Percentiles rank a stretch among this genome's conserved stretches.
Evolutionary conservation across 2,888 invertebrate genomes (phyloP).

Genomic region (Drosophila longiperda): DNA sequence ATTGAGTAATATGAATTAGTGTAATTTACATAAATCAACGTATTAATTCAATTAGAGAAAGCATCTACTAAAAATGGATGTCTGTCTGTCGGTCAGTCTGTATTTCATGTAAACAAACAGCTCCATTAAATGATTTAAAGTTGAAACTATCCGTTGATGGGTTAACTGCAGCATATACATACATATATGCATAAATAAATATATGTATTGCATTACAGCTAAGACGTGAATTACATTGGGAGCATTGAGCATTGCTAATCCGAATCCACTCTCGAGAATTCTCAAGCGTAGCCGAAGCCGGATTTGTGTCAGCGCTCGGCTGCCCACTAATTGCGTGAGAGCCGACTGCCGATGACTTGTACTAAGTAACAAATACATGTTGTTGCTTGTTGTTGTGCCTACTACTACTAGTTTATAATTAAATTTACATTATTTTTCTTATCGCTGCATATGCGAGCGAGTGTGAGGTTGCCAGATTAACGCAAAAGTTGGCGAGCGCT

Average conservation of each 20-base stretch:
- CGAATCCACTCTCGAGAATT: constrained; percentile 35
- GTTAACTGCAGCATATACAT: constrained; percentile 44
- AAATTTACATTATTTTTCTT: constrained; percentile 70
- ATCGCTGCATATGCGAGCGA: constrained; percentile 25
- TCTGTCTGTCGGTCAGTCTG: constrained; percentile 5
- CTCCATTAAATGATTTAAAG: constrained; percentile 79
- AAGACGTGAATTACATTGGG: constrained; percentile 16
- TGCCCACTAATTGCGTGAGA: constrained; percentile 70
- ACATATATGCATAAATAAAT: not conserved
- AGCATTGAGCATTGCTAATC: constrained; percentile 26
- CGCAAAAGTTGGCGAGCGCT: constrained; percentile 35
- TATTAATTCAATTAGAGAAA: constrained; percentile 77
- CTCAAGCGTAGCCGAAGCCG: constrained; percentile 42
- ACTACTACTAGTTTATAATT: constrained; percentile 67
- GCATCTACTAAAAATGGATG: constrained; percentile 45
- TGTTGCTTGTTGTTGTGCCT: constrained; percentile 45
- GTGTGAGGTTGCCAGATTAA: constrained; percentile 51
- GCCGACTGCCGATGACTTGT: constrained; percentile 40
- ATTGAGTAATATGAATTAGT: constrained; percentile 80
- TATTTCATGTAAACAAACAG: constrained; percentile 61
- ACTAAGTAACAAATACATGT: constrained; percentile 49
- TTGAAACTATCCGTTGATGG: constrained; percentile 66
- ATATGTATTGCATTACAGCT: constrained; percentile 33
- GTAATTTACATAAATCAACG: constrained; percentile 80
- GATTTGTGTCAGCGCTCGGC: constrained; percentile 59